These are phyloP conservation scores for Acronicta aceris DNA, from an alignment of 2,888 invertebrate species.

Conservation along the genomic window DNA sequence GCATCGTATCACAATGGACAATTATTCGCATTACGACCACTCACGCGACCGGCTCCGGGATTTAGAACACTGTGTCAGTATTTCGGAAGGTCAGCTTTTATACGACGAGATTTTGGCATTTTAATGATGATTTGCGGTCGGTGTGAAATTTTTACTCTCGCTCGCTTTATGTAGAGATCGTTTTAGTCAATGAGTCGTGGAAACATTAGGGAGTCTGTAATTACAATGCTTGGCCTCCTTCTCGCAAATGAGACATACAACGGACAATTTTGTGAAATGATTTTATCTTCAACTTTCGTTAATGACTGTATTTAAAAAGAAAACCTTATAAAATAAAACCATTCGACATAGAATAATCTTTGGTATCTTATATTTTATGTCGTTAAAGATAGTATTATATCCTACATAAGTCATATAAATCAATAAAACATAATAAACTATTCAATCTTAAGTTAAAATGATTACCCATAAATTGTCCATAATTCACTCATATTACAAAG, in stretches of 20 bases:
- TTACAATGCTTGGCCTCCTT: constrained; percentile 36
- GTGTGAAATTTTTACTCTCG: constrained; percentile 52
- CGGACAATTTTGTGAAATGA: constrained; percentile 32
- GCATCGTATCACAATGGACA: constrained; percentile 67
- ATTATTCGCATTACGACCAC: constrained; percentile 60
- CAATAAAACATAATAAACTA: constrained; percentile 5
- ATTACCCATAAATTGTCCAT: background rate
- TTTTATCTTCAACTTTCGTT: constrained; percentile 24
- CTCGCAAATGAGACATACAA: constrained; percentile 16
- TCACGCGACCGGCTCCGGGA: constrained; percentile 64
- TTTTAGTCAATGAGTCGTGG: constrained; percentile 48
- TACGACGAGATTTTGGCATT: constrained; percentile 35
- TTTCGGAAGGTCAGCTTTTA: constrained; percentile 69
- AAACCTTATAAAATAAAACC: constrained; percentile 5
- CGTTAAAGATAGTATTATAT: constrained; percentile 2
- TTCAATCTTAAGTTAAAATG: constrained; percentile 6
- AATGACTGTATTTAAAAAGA: constrained; percentile 35
- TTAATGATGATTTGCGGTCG: constrained; percentile 38
- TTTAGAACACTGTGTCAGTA: constrained; percentile 73
- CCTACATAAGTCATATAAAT: constrained; percentile 8
- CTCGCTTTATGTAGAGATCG: constrained; percentile 21
- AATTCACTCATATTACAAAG: constrained; percentile 2
- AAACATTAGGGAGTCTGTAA: constrained; percentile 28
- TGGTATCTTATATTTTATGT: background rate
- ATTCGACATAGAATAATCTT: constrained; percentile 4